phyloP scores from a whole-genome alignment of 2,888 invertebrate species.

The Polyploca ridens region DNA sequence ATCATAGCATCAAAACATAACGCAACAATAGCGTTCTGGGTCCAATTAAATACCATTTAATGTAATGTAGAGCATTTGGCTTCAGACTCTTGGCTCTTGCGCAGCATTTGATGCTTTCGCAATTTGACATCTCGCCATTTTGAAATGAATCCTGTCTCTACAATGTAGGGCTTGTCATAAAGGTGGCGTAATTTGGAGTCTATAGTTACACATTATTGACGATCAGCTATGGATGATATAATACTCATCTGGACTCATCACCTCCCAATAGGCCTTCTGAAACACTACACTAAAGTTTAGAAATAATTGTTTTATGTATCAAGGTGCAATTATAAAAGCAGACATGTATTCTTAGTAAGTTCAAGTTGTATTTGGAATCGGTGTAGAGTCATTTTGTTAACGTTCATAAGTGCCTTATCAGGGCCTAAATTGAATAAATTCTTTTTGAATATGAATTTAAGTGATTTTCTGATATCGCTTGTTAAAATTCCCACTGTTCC shows the following conservation, averaged over 20 bases:
- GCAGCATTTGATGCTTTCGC: neutral
- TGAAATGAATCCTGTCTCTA: conserved; percentile 4
- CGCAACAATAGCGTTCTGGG: conserved; percentile 1
- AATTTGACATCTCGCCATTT: conserved; percentile 7
- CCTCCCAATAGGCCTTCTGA: neutral
- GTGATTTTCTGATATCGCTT: neutral
- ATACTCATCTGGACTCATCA: too few relatives aligned
- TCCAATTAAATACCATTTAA: conserved; percentile 6
- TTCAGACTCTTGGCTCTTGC: conserved; percentile 8
- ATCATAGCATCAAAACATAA: neutral
- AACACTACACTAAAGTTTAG: neutral
- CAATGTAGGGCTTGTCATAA: neutral
- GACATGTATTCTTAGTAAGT: too few relatives aligned
- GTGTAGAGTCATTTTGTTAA: too few relatives aligned
- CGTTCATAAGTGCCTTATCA: too few relatives aligned
- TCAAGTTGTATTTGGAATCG: too few relatives aligned
- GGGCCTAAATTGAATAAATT: too few relatives aligned
- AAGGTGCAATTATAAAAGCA: neutral
- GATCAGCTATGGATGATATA: neutral
- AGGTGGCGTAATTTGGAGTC: neutral
- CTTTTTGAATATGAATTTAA: too few relatives aligned
- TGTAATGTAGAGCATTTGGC: conserved; percentile 4
- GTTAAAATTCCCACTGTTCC: neutral
- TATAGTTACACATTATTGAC: neutral
- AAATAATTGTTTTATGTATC: too few relatives aligned